These are phyloP conservation scores for Brachypteracias leptosomus DNA, from an alignment of 2,113 vertebrate genomes.

Conservation along the genomic window DNA sequence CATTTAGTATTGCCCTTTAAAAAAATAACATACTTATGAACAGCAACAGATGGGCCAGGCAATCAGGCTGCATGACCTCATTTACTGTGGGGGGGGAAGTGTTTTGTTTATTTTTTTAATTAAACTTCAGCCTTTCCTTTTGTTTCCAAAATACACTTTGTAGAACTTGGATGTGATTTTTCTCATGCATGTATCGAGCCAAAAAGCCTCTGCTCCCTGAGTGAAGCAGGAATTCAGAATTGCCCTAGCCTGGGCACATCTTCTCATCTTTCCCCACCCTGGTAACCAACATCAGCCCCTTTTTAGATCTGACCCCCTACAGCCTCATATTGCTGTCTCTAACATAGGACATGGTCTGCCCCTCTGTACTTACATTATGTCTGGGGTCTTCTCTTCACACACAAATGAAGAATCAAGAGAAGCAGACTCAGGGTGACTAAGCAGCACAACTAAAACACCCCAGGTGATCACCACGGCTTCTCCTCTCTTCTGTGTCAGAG, in stretches of 20 bases:
- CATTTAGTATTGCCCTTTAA: conserved; percentile 36
- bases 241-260: neutral
- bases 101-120: neutral
- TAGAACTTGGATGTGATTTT: conserved; percentile 1
- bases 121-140: conserved; percentile 20
- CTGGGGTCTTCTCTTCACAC: conserved; percentile 33
- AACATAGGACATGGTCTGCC: neutral
- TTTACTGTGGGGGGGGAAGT: neutral
- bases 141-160: conserved; percentile 23
- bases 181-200: neutral
- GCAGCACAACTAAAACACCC: neutral
- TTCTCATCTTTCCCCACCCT: neutral
- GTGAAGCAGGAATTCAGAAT: neutral
- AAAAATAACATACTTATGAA: conserved; percentile 24
- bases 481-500: conserved; percentile 38
- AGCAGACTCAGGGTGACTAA: conserved; percentile 1
- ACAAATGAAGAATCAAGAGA: neutral
- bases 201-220: neutral
- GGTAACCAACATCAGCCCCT: neutral
- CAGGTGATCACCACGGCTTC: neutral
- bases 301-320: neutral
- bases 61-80: conserved; percentile 37
- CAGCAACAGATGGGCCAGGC: conserved; percentile 43
- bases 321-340: neutral
- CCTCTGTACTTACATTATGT: conserved; percentile 52